Evolutionary conservation across 2,797 vertebrate species (phyloP).

Genomic region (Sebastes oblongus): DNA sequence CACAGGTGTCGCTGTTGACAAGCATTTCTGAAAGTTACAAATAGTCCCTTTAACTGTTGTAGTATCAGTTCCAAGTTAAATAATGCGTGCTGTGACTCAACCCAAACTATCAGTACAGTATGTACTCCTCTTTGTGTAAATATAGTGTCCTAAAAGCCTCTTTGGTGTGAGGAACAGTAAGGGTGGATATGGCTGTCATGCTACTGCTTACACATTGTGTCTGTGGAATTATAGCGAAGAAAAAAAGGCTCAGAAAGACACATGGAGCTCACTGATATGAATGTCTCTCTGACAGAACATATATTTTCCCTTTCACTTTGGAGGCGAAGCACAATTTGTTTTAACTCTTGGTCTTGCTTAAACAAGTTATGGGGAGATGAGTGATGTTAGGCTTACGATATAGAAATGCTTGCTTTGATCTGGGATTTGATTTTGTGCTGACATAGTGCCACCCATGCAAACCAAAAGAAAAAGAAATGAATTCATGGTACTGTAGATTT

Average conservation of each 20-base stretch:
- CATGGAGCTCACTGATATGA: constrained; percentile 31
- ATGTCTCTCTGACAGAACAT: not conserved
- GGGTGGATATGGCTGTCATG: constrained; percentile 13
- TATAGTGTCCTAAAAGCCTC: not conserved
- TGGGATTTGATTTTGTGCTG: constrained; percentile 10
- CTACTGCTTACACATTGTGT: not conserved
- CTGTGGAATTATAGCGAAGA: constrained; percentile 8
- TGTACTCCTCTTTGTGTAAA: not conserved
- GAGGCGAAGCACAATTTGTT: not conserved
- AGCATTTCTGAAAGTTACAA: too few species aligned
- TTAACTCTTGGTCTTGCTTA: not conserved
- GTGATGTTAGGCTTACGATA: not conserved
- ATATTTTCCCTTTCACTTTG: not conserved
- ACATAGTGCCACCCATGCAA: not conserved
- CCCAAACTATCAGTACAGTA: not conserved
- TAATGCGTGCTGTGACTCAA: not conserved
- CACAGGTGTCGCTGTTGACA: too few species aligned
- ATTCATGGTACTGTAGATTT: not conserved
- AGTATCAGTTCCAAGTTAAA: not conserved
- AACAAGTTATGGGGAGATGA: not conserved
- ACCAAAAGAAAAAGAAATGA: not conserved
- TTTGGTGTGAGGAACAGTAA: not conserved
- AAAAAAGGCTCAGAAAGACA: constrained; percentile 5
- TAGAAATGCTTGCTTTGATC: constrained; percentile 18
- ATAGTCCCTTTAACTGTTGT: not conserved